Base-by-base conservation (phyloP, 2,797 vertebrate genomes). In the Phrynocephalus guinanensis region DNA sequence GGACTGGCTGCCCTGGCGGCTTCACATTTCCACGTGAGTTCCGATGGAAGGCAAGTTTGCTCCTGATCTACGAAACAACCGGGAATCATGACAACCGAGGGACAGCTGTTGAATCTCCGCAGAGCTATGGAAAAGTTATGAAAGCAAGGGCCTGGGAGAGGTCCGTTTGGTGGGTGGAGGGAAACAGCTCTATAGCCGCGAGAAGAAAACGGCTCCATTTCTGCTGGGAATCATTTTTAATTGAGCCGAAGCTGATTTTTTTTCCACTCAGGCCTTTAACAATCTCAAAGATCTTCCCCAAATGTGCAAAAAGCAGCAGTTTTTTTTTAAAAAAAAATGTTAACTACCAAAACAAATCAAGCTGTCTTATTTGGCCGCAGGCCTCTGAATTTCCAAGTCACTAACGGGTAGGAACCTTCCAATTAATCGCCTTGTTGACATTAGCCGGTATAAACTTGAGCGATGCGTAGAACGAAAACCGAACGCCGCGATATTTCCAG, bases 1-100 rank as follows among this genome's bases (percentile, higher is more conserved):
- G 22, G 87, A 87, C 91, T 71, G 83, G 75, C 92, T 89, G 86
- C 44, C 90, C 79, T 93, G 8, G 81, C 80, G 50, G 71, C 38
- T 80, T 89, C 85, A 83, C 75, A 81, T 76, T 44, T 52, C n/a
- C 38, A 77, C 5, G 67, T 13, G 52, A 1, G 8, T 52, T 78
- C 66, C 79, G 73, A 22, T 50, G 86, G 63, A 30, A 30, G 38
- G 16, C 3, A 30, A 8, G 9, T 30, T 84, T 26, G 82, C 89
- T 83, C 89, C 71, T 83, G 85, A 71, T 88, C 84, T 7, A 68
- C 26, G 86, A 75, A 44, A 75, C 30, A 16, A 6, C 6, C 56
- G 2, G 16, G 86, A 88, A 79, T 63, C 84, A 38, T 50, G 70
- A 84, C 2, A 94, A 70, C 68, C 92, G 91, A 90, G 67, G 82